These are phyloP conservation scores for Pelecanus crispus DNA, from an alignment of 2,113 vertebrate genomes.

Conservation along the genomic window DNA sequence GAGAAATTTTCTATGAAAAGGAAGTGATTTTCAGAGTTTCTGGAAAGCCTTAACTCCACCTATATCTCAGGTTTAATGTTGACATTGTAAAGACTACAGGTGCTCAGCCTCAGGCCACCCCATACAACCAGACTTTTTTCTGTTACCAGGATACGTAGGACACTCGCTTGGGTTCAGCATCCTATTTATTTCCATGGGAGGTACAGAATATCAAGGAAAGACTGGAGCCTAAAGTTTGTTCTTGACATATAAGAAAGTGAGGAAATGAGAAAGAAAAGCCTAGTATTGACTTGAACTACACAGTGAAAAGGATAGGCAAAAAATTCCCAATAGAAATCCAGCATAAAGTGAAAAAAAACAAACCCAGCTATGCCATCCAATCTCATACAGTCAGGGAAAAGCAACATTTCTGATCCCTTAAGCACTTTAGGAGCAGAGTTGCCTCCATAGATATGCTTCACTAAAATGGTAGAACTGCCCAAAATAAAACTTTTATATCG, in stretches of 20 bases:
- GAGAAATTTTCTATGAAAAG: not conserved
- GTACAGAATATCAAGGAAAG: not conserved
- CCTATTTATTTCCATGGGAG: not conserved
- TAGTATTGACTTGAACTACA: not conserved
- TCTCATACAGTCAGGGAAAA: not conserved
- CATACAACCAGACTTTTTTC: not conserved
- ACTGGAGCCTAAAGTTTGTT: not conserved
- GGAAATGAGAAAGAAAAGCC: not conserved
- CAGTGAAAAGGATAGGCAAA: not conserved
- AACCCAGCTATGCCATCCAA: accelerated
- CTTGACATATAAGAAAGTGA: not conserved
- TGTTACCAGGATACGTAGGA: not conserved
- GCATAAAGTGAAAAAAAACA: not conserved
- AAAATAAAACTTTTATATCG: not conserved
- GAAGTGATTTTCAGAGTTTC: not conserved
- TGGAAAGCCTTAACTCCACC: not conserved
- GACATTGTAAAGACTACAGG: not conserved
- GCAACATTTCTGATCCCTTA: not conserved
- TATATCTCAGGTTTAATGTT: not conserved
- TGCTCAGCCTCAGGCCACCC: not conserved
- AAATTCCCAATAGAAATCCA: not conserved
- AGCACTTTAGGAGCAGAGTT: not conserved
- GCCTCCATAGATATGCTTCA: not conserved
- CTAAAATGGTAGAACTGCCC: not conserved
- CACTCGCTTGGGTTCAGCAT: not conserved